phyloP scores from a whole-genome alignment of 2,888 invertebrate genomes.

The Pseudanteris insignis region DNA sequence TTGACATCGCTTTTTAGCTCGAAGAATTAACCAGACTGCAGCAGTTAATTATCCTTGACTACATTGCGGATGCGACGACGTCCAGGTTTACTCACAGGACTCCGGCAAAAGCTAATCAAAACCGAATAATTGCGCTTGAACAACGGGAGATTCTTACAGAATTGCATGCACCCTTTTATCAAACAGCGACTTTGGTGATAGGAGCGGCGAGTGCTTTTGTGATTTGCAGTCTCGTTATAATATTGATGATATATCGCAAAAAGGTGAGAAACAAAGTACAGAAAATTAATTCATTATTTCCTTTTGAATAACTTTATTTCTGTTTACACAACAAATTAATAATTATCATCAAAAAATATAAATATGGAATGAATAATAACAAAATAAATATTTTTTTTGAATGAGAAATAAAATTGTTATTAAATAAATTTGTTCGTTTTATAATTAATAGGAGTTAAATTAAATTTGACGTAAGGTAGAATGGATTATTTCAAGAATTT shows the following conservation, averaged over 20 bases:
- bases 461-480: no score
- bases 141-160: conserved; percentile 77
- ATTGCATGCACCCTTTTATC: conserved; percentile 74
- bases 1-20: conserved; percentile 81
- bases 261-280: no score
- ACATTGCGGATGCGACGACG: conserved; percentile 73
- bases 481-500: no score
- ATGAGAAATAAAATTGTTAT: no score
- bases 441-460: no score
- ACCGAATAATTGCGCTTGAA: conserved; percentile 69
- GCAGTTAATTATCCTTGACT: conserved; percentile 66
- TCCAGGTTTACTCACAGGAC: conserved; percentile 73
- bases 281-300: no score
- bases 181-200: conserved; percentile 79
- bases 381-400: no score
- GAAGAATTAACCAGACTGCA: conserved; percentile 78
- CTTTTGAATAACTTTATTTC: no score
- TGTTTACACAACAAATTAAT: no score
- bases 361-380: no score
- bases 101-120: conserved; percentile 61
- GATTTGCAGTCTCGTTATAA: conserved; percentile 79
- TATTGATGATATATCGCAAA: conserved; percentile 78
- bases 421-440: no score
- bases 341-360: no score
- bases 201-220: conserved; percentile 83